Conservation (phyloP, 1,140 invertebrate genomes). For the Yoshiicerus persimilis region DNA sequence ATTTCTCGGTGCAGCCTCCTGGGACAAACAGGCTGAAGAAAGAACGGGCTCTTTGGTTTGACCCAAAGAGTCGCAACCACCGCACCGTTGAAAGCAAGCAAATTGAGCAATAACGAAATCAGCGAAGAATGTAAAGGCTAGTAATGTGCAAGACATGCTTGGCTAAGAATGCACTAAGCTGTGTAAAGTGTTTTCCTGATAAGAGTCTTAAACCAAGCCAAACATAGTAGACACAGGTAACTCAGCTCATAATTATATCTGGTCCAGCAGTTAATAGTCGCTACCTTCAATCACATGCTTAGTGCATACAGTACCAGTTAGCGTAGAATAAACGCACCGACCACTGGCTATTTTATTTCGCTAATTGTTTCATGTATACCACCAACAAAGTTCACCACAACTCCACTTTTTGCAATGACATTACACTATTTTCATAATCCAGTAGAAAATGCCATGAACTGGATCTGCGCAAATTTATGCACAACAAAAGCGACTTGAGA, state of each 20-base stretch:
- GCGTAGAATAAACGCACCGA: neutral
- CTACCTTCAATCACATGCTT: neutral
- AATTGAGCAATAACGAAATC: conserved; percentile 15
- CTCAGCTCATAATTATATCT: neutral
- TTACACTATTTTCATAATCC: no score
- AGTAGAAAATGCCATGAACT: no score
- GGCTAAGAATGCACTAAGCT: conserved; percentile 21
- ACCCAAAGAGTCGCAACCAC: neutral
- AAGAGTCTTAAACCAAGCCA: neutral
- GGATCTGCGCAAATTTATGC: no score
- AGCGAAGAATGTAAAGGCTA: conserved; percentile 7
- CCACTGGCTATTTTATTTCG: neutral
- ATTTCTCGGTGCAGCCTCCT: neutral
- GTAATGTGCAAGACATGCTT: conserved; percentile 15
- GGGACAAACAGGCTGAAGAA: neutral
- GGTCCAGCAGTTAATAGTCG: neutral
- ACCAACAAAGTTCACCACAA: no score
- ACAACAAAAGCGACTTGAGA: no score
- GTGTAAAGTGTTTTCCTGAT: neutral
- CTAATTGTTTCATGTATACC: neutral
- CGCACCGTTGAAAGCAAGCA: neutral
- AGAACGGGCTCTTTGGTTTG: neutral
- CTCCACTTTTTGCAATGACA: no score
- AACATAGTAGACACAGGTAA: neutral
- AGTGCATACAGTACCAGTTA: neutral